phyloP scores from a whole-genome alignment of 1,140 invertebrate genomes.

The Lepidostoma basale region DNA sequence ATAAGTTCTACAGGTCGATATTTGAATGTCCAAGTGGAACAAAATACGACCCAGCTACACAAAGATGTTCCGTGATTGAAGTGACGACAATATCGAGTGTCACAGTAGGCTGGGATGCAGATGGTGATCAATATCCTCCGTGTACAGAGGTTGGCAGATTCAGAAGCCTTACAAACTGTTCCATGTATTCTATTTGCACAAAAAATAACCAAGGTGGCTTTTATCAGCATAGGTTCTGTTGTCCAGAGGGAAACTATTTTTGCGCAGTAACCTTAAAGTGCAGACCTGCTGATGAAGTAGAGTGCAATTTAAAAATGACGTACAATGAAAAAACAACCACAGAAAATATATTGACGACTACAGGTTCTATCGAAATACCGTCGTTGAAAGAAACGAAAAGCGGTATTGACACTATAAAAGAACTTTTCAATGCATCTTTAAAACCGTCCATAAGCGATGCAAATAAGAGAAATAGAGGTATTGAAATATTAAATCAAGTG shows the following conservation, averaged over 20 bases:
- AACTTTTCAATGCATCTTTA: too few relatives aligned
- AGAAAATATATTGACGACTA: too few relatives aligned
- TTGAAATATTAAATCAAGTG: too few relatives aligned
- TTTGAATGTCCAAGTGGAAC: constrained; percentile 49
- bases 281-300: constrained; percentile 33
- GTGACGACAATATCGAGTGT: constrained; percentile 47
- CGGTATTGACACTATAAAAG: too few relatives aligned
- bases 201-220: constrained; percentile 48
- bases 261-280: constrained; percentile 30
- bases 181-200: constrained; percentile 53
- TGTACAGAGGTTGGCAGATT: constrained; percentile 50
- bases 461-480: too few relatives aligned
- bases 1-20: constrained; percentile 43
- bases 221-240: constrained; percentile 52
- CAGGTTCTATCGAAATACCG: too few relatives aligned
- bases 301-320: constrained; percentile 21
- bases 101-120: constrained; percentile 29
- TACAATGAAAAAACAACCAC: too few relatives aligned
- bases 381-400: too few relatives aligned
- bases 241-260: constrained; percentile 28
- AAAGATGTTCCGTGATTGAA: constrained; percentile 47
- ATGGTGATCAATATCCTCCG: constrained; percentile 49
- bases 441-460: too few relatives aligned
- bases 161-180: constrained; percentile 51
- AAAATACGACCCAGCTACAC: constrained; percentile 47